These are phyloP conservation scores for Pelecanoides urinatrix DNA, from an alignment of 2,113 vertebrate species.

Conservation along the genomic window DNA sequence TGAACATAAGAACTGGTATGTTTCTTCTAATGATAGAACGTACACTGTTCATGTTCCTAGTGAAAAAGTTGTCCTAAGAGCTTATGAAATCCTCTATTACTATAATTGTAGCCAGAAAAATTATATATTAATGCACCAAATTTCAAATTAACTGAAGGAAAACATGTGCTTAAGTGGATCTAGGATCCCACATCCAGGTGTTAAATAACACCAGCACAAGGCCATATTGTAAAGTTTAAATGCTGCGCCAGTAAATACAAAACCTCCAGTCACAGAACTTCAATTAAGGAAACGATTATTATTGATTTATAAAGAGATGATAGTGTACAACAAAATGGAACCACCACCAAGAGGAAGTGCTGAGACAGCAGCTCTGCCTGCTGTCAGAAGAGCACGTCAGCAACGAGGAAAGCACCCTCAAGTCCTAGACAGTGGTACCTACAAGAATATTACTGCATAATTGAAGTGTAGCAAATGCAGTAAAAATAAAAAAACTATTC, in stretches of 20 bases:
- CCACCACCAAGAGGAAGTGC: neutral
- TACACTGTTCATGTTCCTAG: neutral
- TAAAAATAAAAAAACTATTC: neutral
- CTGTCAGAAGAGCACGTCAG: neutral
- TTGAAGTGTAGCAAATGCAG: neutral
- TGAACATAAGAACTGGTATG: neutral
- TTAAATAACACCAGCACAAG: neutral
- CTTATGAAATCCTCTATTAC: neutral
- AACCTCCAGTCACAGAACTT: neutral
- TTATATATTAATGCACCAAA: neutral
- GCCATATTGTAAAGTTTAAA: neutral
- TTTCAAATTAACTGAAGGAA: neutral
- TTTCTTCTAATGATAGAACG: neutral
- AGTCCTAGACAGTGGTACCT: neutral
- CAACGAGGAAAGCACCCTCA: neutral
- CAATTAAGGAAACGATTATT: neutral
- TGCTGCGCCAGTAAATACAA: neutral
- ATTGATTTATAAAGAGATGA: neutral
- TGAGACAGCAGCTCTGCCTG: neutral
- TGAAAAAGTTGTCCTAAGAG: neutral
- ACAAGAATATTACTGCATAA: neutral
- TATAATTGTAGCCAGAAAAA: neutral
- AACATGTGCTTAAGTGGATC: neutral
- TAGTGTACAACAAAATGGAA: neutral
- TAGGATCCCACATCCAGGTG: neutral